Evolutionary conservation across 2,113 vertebrate genomes (phyloP).

Genomic region (Cyrtonyx montezumae): DNA sequence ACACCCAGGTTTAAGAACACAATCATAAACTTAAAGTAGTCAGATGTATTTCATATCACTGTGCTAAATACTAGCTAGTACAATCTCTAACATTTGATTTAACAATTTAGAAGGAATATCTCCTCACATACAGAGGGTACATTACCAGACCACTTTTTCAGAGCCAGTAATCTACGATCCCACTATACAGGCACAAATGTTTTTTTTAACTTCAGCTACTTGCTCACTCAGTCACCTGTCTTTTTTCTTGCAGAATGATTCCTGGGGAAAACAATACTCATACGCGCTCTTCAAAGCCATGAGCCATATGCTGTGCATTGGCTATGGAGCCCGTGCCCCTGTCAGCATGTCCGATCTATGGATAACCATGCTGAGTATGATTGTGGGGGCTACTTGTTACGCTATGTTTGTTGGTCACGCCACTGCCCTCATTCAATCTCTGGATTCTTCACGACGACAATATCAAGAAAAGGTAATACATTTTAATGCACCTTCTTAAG

Average conservation of each 20-base stretch:
- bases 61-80: background rate
- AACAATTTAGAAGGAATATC: slow-evolving; percentile 13
- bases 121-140: slow-evolving; percentile 32
- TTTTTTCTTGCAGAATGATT: slow-evolving; percentile 89
- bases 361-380: slow-evolving; percentile 99
- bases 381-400: slow-evolving; percentile 97
- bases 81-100: background rate
- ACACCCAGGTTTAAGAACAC: background rate
- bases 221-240: slow-evolving; percentile 41
- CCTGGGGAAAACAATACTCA: slow-evolving; percentile 99
- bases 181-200: background rate
- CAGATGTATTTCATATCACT: slow-evolving; percentile 1
- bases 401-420: slow-evolving; percentile 99
- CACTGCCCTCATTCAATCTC: slow-evolving; percentile 96
- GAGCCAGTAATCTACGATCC: slow-evolving; percentile 50
- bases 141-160: slow-evolving; percentile 29
- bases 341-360: slow-evolving; percentile 99
- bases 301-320: slow-evolving; percentile 99
- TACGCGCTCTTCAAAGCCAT: slow-evolving; percentile 99
- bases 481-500: background rate
- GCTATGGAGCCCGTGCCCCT: slow-evolving; percentile 94
- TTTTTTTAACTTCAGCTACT: background rate
- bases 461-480: slow-evolving; percentile 97
- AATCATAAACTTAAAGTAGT: background rate
- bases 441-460: slow-evolving; percentile 95